Base-by-base conservation (phyloP, 2,888 invertebrate genomes). In the Seira musarum region DNA sequence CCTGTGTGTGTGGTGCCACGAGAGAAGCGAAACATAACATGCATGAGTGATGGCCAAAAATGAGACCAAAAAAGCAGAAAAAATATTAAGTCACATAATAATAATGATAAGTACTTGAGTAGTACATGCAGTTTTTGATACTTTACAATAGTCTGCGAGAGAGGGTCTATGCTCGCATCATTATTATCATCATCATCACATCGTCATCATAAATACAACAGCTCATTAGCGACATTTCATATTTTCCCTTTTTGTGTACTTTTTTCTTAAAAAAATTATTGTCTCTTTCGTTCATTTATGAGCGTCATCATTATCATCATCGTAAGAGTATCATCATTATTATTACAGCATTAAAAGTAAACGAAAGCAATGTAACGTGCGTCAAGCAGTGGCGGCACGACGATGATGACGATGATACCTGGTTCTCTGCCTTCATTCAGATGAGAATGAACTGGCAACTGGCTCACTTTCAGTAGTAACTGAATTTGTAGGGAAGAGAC, bases 221-320 rank as follows among this genome's bases (percentile, higher is more conserved):
- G 79, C 79, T 79, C 79, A 79, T 79, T 79, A 79, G 67, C 77
- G 64, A 65, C 77, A 65, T 69, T 53, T 53, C 30, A 30, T 49
- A n/a, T 49, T 76, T 74, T 64, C 64, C 76, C 66, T 68, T 64
- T 64, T 64, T 25, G 24, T 17, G 24, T 61, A 21, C 66, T 68
- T 64, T 64, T 64, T 25, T 66, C 40, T 35, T 61, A 61, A 61
- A 61, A 13, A 61, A 61, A 21, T 61, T 21, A 30, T n/a, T 49
- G 49, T 64, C 64, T 64, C 40, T 66, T 21, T 60, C 60, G 53
- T 60, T 60, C 22, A 2, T 60, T 2, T 60, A 10, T 60, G 22
- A 15, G n/a, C 66, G 13, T n/a, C 35, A 66, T 30, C 66, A 6
- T 57, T n/a, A 63, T 63, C 22, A 63, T 63, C 21, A 63, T 21